These are phyloP conservation scores for Argyrosomus regius DNA, from an alignment of 2,797 vertebrate species.

Conservation along the genomic window DNA sequence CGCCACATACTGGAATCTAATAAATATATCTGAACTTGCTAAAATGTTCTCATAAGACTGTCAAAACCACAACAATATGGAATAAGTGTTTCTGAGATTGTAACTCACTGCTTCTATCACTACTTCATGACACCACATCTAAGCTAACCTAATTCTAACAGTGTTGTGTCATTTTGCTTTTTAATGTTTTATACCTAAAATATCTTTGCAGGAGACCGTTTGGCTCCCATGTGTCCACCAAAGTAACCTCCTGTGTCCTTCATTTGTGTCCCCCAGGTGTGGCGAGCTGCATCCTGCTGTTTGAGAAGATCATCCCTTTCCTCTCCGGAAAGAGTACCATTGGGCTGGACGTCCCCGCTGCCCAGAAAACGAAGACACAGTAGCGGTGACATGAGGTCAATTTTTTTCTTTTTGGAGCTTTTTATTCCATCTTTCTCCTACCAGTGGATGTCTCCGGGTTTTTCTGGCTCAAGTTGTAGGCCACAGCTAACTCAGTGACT, in stretches of 20 bases:
- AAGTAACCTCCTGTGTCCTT: neutral
- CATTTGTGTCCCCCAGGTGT: constrained; percentile 63
- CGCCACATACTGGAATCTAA: too few species aligned
- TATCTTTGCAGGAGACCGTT: neutral
- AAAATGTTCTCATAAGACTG: too few species aligned
- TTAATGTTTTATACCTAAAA: neutral
- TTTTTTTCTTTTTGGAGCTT: too few species aligned
- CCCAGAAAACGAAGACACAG: constrained; percentile 66
- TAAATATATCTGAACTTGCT: too few species aligned
- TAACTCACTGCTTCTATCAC: too few species aligned
- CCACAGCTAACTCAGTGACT: neutral
- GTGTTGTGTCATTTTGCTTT: neutral
- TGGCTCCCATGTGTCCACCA: neutral
- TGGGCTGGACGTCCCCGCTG: neutral
- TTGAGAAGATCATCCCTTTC: constrained; percentile 79
- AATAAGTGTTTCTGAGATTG: too few species aligned
- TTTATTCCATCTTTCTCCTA: too few species aligned
- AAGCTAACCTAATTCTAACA: too few species aligned
- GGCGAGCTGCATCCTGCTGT: constrained; percentile 78
- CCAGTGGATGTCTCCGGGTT: too few species aligned
- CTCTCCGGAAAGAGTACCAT: constrained; percentile 59
- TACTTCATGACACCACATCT: too few species aligned
- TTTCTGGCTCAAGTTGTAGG: too few species aligned
- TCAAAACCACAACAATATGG: too few species aligned
- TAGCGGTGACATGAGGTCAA: constrained; percentile 5